These are phyloP conservation scores for Bovichtus diacanthus DNA, from an alignment of 2,797 vertebrate species.

Conservation along the genomic window DNA sequence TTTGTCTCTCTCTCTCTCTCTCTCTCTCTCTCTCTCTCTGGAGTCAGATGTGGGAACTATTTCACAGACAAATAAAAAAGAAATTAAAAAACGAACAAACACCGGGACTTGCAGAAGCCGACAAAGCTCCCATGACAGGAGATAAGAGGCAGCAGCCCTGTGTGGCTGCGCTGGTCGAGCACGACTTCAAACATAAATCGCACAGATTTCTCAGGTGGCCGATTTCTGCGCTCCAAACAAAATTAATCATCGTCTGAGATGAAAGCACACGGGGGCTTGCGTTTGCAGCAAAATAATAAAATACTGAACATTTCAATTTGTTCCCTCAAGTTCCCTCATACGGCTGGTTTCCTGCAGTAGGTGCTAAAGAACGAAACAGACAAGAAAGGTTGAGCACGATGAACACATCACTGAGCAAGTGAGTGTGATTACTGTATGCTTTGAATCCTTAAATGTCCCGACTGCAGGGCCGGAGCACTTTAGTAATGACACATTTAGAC, in stretches of 20 bases:
- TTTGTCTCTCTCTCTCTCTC: no score
- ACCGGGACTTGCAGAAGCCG: constrained; percentile 35
- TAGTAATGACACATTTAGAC: neutral
- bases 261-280: constrained; percentile 50
- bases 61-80: constrained; percentile 47
- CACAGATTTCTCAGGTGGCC: constrained; percentile 72
- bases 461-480: neutral
- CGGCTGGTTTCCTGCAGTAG: constrained; percentile 16
- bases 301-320: constrained; percentile 31
- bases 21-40: no score
- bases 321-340: constrained; percentile 6
- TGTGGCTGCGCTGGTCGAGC: constrained; percentile 43
- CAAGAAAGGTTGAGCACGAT: neutral
- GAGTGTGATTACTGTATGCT: neutral
- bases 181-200: constrained; percentile 68
- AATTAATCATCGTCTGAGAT: constrained; percentile 73
- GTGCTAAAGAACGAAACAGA: constrained; percentile 21
- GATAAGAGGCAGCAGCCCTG: constrained; percentile 62
- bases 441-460: neutral
- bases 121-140: constrained; percentile 61
- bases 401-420: neutral
- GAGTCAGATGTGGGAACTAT: constrained; percentile 58
- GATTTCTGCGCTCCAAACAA: constrained; percentile 62
- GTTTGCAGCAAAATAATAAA: constrained; percentile 43
- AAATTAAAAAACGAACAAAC: constrained; percentile 13